Conservation (phyloP, 2,888 invertebrate genomes). For the Hipparchia sbordonii region DNA sequence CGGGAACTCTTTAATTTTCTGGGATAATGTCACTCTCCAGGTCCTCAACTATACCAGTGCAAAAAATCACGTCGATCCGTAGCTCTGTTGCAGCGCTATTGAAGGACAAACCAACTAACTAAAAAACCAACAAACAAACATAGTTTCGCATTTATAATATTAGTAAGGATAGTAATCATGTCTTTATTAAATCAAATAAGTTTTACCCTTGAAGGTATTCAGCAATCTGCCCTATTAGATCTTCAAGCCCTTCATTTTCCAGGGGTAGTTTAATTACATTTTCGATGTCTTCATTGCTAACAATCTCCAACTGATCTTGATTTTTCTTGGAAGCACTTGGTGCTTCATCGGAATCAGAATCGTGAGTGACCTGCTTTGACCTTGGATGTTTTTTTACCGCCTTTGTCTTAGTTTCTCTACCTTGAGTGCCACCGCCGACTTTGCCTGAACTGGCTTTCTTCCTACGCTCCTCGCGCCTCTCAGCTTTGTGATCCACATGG, state of each 20-base stretch:
- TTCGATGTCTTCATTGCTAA: constrained; percentile 86
- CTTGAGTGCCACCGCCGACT: constrained; percentile 95
- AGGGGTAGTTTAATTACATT: constrained; percentile 82
- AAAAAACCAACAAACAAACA: too few species aligned
- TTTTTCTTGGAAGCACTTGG: constrained; percentile 66
- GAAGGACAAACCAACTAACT: too few species aligned
- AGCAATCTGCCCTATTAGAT: constrained; percentile 87
- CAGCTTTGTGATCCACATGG: constrained; percentile 82
- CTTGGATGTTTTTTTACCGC: constrained; percentile 92
- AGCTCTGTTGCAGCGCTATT: too few species aligned
- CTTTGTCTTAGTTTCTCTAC: constrained; percentile 97
- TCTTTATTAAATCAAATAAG: background rate
- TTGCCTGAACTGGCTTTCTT: constrained; percentile 94
- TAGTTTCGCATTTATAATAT: too few species aligned
- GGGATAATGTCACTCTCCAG: too few species aligned
- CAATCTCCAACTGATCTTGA: constrained; percentile 82
- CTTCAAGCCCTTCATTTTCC: constrained; percentile 89
- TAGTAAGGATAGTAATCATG: too few species aligned
- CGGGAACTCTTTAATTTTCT: too few species aligned
- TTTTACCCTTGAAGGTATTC: constrained; percentile 85
- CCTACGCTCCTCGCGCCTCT: constrained; percentile 93
- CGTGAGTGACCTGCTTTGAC: constrained; percentile 80
- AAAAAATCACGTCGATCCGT: too few species aligned
- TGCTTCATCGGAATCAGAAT: constrained; percentile 87
- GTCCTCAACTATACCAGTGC: too few species aligned